phyloP scores from a whole-genome alignment of 2,797 vertebrate genomes.

The Chloroceryle inda region DNA sequence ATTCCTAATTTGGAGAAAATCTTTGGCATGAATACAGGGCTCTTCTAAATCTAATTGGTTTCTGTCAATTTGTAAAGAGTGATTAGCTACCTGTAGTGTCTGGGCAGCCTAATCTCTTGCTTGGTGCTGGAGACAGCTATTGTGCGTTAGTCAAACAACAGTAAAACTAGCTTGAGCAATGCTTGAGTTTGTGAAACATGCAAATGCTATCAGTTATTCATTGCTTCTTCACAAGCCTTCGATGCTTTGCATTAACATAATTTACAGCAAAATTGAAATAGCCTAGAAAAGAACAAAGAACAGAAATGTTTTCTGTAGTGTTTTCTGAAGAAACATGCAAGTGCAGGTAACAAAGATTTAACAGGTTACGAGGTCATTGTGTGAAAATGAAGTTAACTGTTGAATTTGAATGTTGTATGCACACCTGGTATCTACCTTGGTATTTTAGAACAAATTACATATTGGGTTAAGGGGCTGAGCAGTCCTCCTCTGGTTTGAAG shows the following conservation, averaged over 20 bases:
- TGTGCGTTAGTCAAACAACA: conserved; percentile 19
- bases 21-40: background rate
- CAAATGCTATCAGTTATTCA: background rate
- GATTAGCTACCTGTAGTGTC: background rate
- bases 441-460: background rate
- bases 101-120: background rate
- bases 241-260: background rate
- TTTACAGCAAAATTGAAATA: background rate
- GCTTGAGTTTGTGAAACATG: background rate
- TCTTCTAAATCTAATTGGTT: background rate
- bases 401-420: background rate
- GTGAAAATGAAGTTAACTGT: background rate
- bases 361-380: rapidly evolving
- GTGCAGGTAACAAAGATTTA: background rate
- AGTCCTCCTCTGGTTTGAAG: background rate
- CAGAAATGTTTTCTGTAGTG: background rate
- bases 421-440: background rate
- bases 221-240: background rate
- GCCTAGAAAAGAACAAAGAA: background rate
- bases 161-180: conserved; percentile 36
- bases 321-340: background rate
- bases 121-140: background rate
- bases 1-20: background rate
- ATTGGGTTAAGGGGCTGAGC: background rate
- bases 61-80: background rate